A percentile compares a stretch with the other conserved stretches of the same genome.
These are phyloP conservation scores for Lucilia cuprina DNA, from an alignment of 1,140 invertebrate species.

Conservation along the genomic window DNA sequence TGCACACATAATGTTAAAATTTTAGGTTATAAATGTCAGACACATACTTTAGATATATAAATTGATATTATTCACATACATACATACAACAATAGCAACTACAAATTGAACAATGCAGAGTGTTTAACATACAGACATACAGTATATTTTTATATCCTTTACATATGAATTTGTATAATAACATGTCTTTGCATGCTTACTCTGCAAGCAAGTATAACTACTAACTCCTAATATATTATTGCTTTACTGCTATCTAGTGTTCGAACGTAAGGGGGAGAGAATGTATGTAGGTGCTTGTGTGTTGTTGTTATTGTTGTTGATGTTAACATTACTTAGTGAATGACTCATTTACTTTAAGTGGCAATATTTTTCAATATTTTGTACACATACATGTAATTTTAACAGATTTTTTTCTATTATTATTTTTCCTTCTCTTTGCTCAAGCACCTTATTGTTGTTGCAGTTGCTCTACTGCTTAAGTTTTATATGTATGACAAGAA, in stretches of 20 bases:
- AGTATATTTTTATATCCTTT: no score
- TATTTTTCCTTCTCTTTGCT: background rate
- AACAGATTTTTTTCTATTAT: background rate
- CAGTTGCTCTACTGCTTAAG: background rate
- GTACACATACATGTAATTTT: background rate
- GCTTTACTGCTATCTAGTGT: no score
- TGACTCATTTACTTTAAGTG: slow-evolving; percentile 31
- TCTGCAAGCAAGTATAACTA: no score
- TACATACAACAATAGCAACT: background rate
- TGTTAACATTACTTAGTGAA: slow-evolving; percentile 22
- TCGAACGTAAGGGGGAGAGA: no score
- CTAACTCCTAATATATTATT: no score
- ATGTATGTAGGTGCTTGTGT: background rate
- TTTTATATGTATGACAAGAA: background rate
- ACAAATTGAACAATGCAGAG: background rate
- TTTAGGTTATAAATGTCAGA: slow-evolving; percentile 31
- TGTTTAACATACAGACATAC: background rate
- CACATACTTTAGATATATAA: slow-evolving; percentile 28
- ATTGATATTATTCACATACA: slow-evolving; percentile 8
- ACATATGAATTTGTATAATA: no score
- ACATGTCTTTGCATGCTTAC: no score
- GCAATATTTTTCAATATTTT: slow-evolving; percentile 24
- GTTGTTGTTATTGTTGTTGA: background rate
- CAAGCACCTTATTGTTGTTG: background rate
- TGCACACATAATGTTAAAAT: slow-evolving; percentile 20